Conservation (phyloP, 2,113 vertebrate species). For the Ophthalmolycus amberensis region DNA sequence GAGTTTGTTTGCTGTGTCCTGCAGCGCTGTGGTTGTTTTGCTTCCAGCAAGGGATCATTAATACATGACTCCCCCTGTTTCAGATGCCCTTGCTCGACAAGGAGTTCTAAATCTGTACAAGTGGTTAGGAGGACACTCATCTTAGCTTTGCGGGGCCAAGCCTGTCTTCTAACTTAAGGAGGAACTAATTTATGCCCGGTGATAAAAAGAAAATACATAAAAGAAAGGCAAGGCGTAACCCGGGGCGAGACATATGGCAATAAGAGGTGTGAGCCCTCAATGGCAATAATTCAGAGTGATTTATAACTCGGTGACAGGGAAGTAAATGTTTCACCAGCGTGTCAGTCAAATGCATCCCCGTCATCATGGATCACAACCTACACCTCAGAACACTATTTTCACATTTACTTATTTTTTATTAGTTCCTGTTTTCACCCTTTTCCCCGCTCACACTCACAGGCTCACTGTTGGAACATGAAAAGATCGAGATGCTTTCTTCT, state of each 20-base stretch:
- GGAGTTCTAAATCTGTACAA: constrained; percentile 67
- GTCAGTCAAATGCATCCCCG: constrained; percentile 45
- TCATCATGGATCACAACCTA: constrained; percentile 10
- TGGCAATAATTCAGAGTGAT: constrained; percentile 63
- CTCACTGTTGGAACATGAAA: background rate
- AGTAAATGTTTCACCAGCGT: constrained; percentile 23
- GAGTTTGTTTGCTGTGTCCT: constrained; percentile 46
- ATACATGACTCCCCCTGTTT: constrained; percentile 58
- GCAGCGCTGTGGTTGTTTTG: constrained; percentile 39
- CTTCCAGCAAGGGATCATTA: constrained; percentile 62
- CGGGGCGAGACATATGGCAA: constrained; percentile 60
- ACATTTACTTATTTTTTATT: background rate
- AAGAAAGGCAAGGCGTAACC: constrained; percentile 69
- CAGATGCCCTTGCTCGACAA: constrained; percentile 68
- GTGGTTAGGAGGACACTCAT: constrained; percentile 63
- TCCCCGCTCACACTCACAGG: background rate
- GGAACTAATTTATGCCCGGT: constrained; percentile 70
- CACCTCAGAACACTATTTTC: background rate
- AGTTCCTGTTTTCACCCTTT: background rate
- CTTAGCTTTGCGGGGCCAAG: constrained; percentile 46
- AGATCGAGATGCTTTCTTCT: background rate
- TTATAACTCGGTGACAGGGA: constrained; percentile 51
- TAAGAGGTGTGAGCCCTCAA: constrained; percentile 50
- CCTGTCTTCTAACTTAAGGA: constrained; percentile 52
- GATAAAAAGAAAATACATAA: constrained; percentile 78